These are phyloP conservation scores for Agrochola macilenta DNA, from an alignment of 2,888 invertebrate genomes.

Conservation along the genomic window DNA sequence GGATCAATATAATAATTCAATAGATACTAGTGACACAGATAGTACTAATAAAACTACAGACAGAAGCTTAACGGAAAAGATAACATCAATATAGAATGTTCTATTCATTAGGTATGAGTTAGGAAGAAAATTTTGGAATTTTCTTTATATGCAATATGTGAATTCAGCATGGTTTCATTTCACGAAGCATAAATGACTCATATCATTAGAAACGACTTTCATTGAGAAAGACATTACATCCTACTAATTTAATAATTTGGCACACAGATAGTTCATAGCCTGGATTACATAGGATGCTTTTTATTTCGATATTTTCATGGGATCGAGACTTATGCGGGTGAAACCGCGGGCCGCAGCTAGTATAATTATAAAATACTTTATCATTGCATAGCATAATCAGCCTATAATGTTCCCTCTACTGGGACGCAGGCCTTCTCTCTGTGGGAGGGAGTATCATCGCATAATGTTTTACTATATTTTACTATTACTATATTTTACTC, in stretches of 20 bases:
- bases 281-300: no score
- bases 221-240: not conserved
- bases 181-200: not conserved
- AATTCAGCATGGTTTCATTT: not conserved
- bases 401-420: no score
- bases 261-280: no score
- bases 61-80: not conserved
- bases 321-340: no score
- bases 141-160: not conserved
- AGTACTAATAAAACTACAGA: slow-evolving; percentile 2
- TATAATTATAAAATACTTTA: no score
- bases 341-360: no score
- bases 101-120: not conserved
- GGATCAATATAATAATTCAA: slow-evolving; percentile 3
- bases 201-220: not conserved
- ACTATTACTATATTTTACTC: slow-evolving; percentile 68
- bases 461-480: not conserved
- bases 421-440: no score
- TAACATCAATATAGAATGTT: not conserved
- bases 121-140: not conserved
- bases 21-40: slow-evolving; percentile 6
- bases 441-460: no score
- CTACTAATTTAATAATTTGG: no score
- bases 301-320: no score
- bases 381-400: no score